Base-by-base conservation (phyloP, 2,113 vertebrate genomes). In the Plotosus lineatus region DNA sequence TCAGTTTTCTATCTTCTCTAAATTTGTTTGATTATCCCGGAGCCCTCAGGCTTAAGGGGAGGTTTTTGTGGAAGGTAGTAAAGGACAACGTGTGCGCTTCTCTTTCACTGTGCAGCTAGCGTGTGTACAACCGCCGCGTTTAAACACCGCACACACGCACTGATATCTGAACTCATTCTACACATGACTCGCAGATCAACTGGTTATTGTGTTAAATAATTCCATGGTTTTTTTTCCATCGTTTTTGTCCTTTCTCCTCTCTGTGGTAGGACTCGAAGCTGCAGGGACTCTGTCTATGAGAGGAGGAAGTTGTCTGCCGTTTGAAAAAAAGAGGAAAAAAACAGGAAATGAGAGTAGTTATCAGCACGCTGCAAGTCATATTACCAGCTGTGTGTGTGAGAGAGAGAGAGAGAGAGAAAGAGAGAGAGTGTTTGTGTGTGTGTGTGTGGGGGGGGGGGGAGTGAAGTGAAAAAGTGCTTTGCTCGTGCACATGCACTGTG, bases 331-430 rank as follows among this genome's bases (percentile, higher is more conserved):
- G 42, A 31, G 26, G n/a, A 80, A 73, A 48, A 83, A 81, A 85
- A 85, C 78, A 85, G 84, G 84, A 85, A 85, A 81, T 75, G 84
- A 85, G 74, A 78, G 42, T 63, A 63, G 80, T 78, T 85, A 80
- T 82, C 63, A 77, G 77, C 72, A 40, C 55, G 15, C 56, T 75
- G 80, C 72, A 83, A 69, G 31, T 78, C 74, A 68, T 74, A 80
- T 79, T 81, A 80, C 58, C 21, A 58, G 65, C 80, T 40, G 79
- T 85, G 48, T 31, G 14, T 82, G 63, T 85, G 46, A 82, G 85
- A 77, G 79, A 61, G 78, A 76, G 10, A 21, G 78, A 58, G 28
- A 36, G 58, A 36, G 73, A 58, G 28, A 36, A 55, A 36, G 73
- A 23, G 10, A 79, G 80, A 74, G 80, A 40, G 78, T 85, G 51